These are phyloP conservation scores for Andinoacara biseriatus DNA, from an alignment of 2,113 vertebrate genomes.

Conservation along the genomic window DNA sequence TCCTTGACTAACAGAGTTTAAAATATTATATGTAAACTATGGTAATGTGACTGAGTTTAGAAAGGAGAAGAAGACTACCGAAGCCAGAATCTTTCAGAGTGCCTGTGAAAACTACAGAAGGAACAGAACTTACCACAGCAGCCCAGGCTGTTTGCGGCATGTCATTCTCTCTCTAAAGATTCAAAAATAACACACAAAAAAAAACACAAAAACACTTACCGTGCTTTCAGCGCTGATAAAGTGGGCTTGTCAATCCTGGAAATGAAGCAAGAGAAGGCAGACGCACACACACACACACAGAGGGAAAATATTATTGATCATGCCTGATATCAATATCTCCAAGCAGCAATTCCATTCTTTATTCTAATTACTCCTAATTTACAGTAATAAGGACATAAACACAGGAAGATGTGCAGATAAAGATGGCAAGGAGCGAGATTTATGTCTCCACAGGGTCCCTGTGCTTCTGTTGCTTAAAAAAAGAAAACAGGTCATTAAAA, in stretches of 20 bases:
- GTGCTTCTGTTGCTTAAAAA: neutral
- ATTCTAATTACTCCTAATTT: neutral
- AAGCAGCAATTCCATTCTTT: neutral
- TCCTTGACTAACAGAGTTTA: neutral
- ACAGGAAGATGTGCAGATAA: neutral
- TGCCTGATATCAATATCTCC: neutral
- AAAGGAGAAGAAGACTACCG: neutral
- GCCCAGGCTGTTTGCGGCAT: neutral
- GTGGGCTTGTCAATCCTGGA: constrained; percentile 73
- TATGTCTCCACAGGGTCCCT: neutral
- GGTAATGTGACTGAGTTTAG: neutral
- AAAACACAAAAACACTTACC: constrained; percentile 50
- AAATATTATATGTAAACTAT: neutral
- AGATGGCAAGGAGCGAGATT: neutral
- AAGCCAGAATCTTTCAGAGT: neutral
- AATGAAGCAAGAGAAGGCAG: constrained; percentile 15
- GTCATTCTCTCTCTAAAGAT: neutral
- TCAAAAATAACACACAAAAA: neutral
- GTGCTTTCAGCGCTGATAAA: constrained; percentile 60
- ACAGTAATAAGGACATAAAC: neutral
- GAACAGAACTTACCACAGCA: neutral
- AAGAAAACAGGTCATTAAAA: neutral
- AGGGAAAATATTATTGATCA: constrained; percentile 39
- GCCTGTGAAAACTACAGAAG: neutral
- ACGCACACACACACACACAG: constrained; percentile 10